A percentile compares a stretch with the other conserved stretches of the same genome.
Evolutionary conservation across 2,888 invertebrate genomes (phyloP).

Genomic region (Alitta virens): DNA sequence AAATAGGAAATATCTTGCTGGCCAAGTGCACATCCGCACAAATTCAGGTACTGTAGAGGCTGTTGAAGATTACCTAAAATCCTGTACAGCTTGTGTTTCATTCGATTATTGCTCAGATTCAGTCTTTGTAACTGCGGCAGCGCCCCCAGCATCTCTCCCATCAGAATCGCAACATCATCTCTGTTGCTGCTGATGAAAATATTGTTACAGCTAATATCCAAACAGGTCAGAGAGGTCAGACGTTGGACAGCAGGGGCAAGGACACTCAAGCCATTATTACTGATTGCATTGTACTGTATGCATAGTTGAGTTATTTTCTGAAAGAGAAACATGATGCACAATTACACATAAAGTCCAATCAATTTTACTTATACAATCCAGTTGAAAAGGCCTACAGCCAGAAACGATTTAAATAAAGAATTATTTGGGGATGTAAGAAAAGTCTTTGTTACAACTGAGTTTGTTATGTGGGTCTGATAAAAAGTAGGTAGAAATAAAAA

Average conservation of each 20-base stretch:
- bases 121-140: constrained; percentile 38
- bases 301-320: constrained; percentile 44
- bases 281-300: constrained; percentile 48
- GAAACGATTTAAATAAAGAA: too few species aligned
- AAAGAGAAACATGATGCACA: too few species aligned
- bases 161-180: constrained; percentile 27
- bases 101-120: constrained; percentile 49
- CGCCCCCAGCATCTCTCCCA: constrained; percentile 32
- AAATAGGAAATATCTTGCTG: constrained; percentile 41
- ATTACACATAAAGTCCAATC: too few species aligned
- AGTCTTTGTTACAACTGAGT: too few species aligned
- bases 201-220: constrained; percentile 51
- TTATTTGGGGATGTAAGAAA: too few species aligned
- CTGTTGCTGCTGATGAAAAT: constrained; percentile 35
- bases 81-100: constrained; percentile 38
- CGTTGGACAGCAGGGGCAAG: constrained; percentile 38
- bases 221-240: constrained; percentile 40
- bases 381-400: too few species aligned
- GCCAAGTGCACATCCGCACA: constrained; percentile 44
- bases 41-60: constrained; percentile 40
- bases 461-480: too few species aligned
- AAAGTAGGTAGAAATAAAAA: too few species aligned
- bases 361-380: too few species aligned
- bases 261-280: constrained; percentile 36
- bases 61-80: constrained; percentile 33